Base-by-base conservation (phyloP, 2,888 invertebrate genomes). In the Agelastica alni region DNA sequence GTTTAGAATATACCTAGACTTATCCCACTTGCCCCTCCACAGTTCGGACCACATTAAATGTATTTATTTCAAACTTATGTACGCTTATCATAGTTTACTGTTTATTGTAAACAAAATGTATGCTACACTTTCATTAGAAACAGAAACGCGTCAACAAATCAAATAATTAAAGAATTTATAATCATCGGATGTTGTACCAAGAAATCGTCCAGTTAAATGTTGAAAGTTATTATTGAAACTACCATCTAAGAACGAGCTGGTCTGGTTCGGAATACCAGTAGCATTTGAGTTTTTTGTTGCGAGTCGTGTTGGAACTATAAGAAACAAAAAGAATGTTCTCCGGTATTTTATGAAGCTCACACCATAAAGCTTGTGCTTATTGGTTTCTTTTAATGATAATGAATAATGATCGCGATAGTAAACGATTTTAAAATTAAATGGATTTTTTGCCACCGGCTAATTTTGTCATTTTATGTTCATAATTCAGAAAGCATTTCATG, bases 271-370 rank as follows among this genome's bases (percentile, higher is more conserved):
- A 59, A 57, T 59, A 59, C 54, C 59, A 56, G 59, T 59, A 59
- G 59, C 56, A 31, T 10, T n/a, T 51, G 13, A 51, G 57, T 58
- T 39, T 58, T 58, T 58, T 58, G 54, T 41, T 30, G 20, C 13
- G 16, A 26, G 28, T 47, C 52, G 58, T 48, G 58, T 55, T 46
- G 44, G 42, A 34, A 47, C 32, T 46, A 45, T 42, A 53, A 57
- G 57, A 57, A 53, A 52, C 45, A 58, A 55, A 58, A 57, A 52
- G 47, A 55, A 58, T 51, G 58, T 42, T 45, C 48, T 14, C 9
- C 28, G 54, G 58, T 51, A 58, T 58, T 58, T 55, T 49, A 55
- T 44, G 55, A 55, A 44, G 52, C 58, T 58, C 58, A 55, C 58
- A 55, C 58, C 55, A 55, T 55, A 49, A 55, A 49, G 45, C 39